These are phyloP conservation scores for Dione juno DNA, from an alignment of 2,888 invertebrate genomes.

Conservation along the genomic window DNA sequence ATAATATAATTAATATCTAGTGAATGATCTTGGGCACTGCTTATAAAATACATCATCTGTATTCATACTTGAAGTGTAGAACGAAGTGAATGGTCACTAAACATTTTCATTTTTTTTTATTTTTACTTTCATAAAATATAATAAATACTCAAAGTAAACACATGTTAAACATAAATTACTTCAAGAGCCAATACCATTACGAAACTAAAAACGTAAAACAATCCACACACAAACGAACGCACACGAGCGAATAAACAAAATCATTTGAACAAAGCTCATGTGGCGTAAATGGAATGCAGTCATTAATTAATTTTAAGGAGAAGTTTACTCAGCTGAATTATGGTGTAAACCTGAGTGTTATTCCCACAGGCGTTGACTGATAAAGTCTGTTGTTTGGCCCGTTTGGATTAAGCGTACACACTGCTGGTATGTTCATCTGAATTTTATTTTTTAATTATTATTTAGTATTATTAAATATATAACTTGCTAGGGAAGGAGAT, in stretches of 20 bases:
- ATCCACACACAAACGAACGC: neutral
- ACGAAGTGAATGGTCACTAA: too few relatives aligned
- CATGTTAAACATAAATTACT: neutral
- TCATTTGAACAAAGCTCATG: conserved; percentile 43
- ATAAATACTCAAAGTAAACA: too few relatives aligned
- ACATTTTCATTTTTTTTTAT: too few relatives aligned
- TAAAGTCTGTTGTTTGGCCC: conserved; percentile 45
- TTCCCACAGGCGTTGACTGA: conserved; percentile 57
- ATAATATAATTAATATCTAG: too few relatives aligned
- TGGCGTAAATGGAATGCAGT: conserved; percentile 50
- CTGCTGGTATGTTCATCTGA: conserved; percentile 8
- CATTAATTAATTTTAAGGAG: conserved; percentile 59
- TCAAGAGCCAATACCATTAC: too few relatives aligned
- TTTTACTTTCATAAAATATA: too few relatives aligned
- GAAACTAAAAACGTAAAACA: conserved; percentile 5
- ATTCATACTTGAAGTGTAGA: too few relatives aligned
- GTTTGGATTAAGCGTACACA: conserved; percentile 34
- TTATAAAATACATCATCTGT: too few relatives aligned
- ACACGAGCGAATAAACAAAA: conserved; percentile 37
- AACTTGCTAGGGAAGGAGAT: too few relatives aligned
- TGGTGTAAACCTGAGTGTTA: conserved; percentile 59
- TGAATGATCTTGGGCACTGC: too few relatives aligned
- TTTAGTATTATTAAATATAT: too few relatives aligned
- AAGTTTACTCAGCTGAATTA: conserved; percentile 58
- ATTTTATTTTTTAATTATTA: neutral